Evolutionary conservation across 1,140 invertebrate species (phyloP).

Genomic region (Diorhabda sublineata): DNA sequence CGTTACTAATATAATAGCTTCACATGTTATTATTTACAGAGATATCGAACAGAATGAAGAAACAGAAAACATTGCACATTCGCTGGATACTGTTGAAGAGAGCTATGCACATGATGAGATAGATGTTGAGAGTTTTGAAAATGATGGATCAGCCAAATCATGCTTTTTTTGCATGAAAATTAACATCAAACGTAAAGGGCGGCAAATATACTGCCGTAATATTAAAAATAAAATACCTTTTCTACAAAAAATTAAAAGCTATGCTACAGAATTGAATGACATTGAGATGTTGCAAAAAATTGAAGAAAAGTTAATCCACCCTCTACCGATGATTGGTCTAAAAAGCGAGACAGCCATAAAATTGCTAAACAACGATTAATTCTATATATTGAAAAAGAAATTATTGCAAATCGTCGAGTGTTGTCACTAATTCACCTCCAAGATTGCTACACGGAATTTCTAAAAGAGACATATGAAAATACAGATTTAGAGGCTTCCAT

Average conservation of each 20-base stretch:
- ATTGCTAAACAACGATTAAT: conserved; percentile 13
- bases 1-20: too few species aligned
- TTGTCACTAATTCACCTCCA: conserved; percentile 8
- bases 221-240: conserved; percentile 9
- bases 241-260: not conserved
- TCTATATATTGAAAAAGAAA: conserved; percentile 13
- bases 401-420: conserved; percentile 11
- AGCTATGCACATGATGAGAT: too few species aligned
- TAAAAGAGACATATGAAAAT: conserved; percentile 21
- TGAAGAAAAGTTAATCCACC: conserved; percentile 12
- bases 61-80: too few species aligned
- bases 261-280: conserved; percentile 10
- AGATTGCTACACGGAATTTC: conserved; percentile 12
- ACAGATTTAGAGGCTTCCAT: conserved; percentile 21
- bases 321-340: not conserved
- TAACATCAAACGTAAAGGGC: conserved; percentile 11
- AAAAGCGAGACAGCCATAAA: conserved; percentile 8
- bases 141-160: conserved; percentile 5
- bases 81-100: too few species aligned
- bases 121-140: too few species aligned
- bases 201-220: conserved; percentile 9
- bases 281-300: conserved; percentile 16
- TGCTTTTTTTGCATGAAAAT: conserved; percentile 16
- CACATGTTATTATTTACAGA: too few species aligned
- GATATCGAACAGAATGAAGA: too few species aligned